These are phyloP conservation scores for Stomorhina lunata DNA, from an alignment of 2,888 invertebrate species.

Conservation along the genomic window DNA sequence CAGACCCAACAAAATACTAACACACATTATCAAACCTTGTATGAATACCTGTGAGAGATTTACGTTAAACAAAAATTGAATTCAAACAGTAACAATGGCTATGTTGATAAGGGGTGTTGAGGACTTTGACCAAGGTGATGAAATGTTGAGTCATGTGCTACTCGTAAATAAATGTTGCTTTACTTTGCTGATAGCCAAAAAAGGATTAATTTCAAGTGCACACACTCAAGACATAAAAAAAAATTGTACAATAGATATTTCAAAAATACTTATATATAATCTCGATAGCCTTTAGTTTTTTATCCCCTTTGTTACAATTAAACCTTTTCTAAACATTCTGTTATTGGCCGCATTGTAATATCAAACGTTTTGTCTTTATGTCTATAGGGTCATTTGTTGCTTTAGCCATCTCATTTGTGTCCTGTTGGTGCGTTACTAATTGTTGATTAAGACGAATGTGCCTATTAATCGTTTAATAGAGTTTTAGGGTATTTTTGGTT, in stretches of 20 bases:
- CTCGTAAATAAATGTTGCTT: neutral
- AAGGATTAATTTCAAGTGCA: conserved; percentile 3
- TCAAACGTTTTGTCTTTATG: neutral
- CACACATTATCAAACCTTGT: neutral
- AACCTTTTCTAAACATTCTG: neutral
- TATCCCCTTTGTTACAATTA: neutral
- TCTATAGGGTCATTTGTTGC: neutral
- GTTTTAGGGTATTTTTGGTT: neutral
- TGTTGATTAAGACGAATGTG: conserved; percentile 32
- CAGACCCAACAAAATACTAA: neutral
- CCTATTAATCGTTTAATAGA: conserved; percentile 21
- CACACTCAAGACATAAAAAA: neutral
- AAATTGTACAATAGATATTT: neutral
- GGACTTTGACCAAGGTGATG: no score
- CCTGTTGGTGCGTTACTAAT: conserved; percentile 37
- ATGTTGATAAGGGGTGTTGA: neutral
- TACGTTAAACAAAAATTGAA: neutral
- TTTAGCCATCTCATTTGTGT: neutral
- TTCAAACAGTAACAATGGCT: neutral
- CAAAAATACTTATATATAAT: no score
- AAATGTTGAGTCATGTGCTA: neutral
- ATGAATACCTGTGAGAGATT: conserved; percentile 12
- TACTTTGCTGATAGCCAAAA: neutral
- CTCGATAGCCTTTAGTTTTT: neutral
- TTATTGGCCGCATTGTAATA: neutral